Base-by-base conservation (phyloP, 1,140 invertebrate genomes). In the Drosophila nannoptera region DNA sequence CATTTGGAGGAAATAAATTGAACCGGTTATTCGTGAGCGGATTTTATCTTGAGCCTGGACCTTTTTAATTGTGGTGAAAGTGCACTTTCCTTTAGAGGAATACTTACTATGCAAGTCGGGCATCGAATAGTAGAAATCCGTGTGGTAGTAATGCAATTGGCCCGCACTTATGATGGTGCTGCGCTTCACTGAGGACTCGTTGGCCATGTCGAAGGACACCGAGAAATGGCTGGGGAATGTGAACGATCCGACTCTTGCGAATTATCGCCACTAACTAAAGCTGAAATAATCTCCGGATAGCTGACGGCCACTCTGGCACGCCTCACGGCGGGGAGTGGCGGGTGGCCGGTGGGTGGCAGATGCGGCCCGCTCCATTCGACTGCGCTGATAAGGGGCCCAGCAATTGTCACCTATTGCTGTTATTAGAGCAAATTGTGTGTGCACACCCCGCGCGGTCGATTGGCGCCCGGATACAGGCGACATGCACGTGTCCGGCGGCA, bases 81-180 rank as follows among this genome's bases (percentile, higher is more conserved):
- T 22, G 1, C 22, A 1, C 22, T 22, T 22, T 22, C 3, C 22
- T 22, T 3, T 22, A 22, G 22, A 22, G 3, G 22, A 22, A 1
- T 7, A 80, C 87, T 88, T 74, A 88, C 87, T 88, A 33, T 73
- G 49, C 38, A 88, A 60, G 32, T 87, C 73, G n/a, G 87, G 77
- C 87, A 88, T 87, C 7, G 87, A 88, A 48, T 88, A 88, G 22
- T 87, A 88, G 46, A 88, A 84, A 69, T 88, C 87, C 59, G 87
- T 87, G 56, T 88, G 87, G 66, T 88, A 88, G 53, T 88, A 88
- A 60, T 88, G 87, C 66, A 84, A 45, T 65, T 84, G 81, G 14
- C 70, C 65, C 0, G 76, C 66, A 67, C 80, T 84, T 2, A 77
- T 74, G 4, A 74, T 69, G 2, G 69, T 71, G 12, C 43, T 53